Conservation (phyloP, 2,113 vertebrate species). For the Romanogobio albipinnatus region DNA sequence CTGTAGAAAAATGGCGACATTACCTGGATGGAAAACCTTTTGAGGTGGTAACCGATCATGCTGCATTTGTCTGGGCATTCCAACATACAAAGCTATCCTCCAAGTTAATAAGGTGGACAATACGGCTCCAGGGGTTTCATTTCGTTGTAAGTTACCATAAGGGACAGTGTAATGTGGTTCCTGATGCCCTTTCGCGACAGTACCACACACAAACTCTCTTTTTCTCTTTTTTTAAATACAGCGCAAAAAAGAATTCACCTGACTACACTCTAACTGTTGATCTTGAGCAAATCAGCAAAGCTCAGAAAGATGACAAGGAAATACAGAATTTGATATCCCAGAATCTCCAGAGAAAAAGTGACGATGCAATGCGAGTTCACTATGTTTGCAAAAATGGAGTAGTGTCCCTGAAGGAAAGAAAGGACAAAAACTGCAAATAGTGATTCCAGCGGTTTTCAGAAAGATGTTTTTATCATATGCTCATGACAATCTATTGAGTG, state of each 20-base stretch:
- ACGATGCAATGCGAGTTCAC: background rate
- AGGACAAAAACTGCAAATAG: background rate
- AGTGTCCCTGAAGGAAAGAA: background rate
- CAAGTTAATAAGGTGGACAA: background rate
- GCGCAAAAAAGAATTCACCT: background rate
- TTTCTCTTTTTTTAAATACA: background rate
- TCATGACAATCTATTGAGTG: background rate
- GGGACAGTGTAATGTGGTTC: background rate
- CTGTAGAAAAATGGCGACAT: too few species aligned
- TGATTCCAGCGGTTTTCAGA: background rate
- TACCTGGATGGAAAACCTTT: background rate
- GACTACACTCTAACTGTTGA: background rate
- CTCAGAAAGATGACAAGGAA: background rate
- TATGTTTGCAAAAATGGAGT: background rate
- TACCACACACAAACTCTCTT: background rate
- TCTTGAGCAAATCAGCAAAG: background rate
- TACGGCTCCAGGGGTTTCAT: background rate
- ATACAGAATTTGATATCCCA: background rate
- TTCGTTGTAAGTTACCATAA: background rate
- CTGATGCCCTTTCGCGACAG: background rate
- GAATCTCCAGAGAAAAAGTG: background rate
- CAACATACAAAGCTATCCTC: slow-evolving; percentile 3
- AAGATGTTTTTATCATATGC: background rate
- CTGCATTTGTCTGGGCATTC: background rate
- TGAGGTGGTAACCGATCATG: slow-evolving; percentile 1